Evolutionary conservation across 2,888 invertebrate species (phyloP).

Genomic region (Melinaea menophilus): DNA sequence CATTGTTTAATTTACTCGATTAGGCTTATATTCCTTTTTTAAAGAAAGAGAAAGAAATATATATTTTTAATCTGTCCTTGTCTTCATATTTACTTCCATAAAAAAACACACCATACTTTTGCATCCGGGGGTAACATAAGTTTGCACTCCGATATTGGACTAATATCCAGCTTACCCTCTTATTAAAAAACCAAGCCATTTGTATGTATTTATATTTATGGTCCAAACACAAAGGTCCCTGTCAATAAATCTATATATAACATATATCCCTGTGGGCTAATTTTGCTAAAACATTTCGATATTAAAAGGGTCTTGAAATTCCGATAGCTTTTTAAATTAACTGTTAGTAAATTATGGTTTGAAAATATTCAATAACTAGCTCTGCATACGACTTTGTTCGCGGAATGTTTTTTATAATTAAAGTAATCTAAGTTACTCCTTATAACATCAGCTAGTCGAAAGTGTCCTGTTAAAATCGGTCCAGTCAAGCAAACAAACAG

Average conservation of each 20-base stretch:
- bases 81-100: constrained; percentile 40
- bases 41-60: too few relatives aligned
- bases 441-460: too few relatives aligned
- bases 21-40: too few relatives aligned
- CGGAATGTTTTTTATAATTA: too few relatives aligned
- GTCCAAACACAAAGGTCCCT: constrained; percentile 49
- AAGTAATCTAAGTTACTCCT: too few relatives aligned
- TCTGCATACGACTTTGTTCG: not conserved
- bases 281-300: constrained; percentile 66
- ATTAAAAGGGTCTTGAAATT: constrained; percentile 20
- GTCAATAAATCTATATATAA: constrained; percentile 52
- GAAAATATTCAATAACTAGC: not conserved
- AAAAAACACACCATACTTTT: constrained; percentile 56
- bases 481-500: too few relatives aligned
- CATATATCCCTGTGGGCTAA: constrained; percentile 63
- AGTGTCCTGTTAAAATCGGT: too few relatives aligned
- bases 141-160: constrained; percentile 75
- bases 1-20: too few relatives aligned
- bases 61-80: constrained; percentile 36
- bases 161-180: constrained; percentile 74
- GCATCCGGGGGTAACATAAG: constrained; percentile 68
- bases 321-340: constrained; percentile 16
- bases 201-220: constrained; percentile 69
- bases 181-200: constrained; percentile 76
- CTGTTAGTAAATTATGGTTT: constrained; percentile 1